Evolutionary conservation across 2,888 invertebrate genomes (phyloP), one percentile per base, ranked within the genome.

Genomic region (Hydropsyche betteni): DNA sequence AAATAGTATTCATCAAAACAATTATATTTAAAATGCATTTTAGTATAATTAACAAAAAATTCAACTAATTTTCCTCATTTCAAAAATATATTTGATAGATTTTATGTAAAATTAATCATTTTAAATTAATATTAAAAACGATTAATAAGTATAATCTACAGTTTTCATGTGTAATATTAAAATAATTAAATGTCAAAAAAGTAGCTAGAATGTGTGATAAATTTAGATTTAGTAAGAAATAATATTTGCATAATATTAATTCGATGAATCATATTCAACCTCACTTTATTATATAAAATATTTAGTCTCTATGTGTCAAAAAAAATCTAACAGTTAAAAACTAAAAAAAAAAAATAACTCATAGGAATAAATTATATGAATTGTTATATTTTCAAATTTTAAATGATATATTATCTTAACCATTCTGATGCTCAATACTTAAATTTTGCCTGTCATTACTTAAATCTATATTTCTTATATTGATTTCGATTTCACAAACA

Each of bases 141-240:
- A 76, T 78, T 69, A 75, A 76, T 61, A 68, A 76, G 74, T 78
- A 78, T 78, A 78, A 76, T 78, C 76, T 75, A 76, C 74, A 72
- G 70, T 78, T 75, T 78, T 75, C 75, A 78, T 78, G 77, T 76
- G 77, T 79, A 79, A 77, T 76, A 77, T 77, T 77, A 79, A 77
- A 55, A 68, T 72, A 76, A 77, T 68, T 79, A 74, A 77, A 77
- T 79, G 79, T 79, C 76, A 79, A 74, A 73, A 77, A 78, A 76
- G 68, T 79, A 79, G 79, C 78, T 79, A 79, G 79, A 79, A 79
- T 78, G 79, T 79, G 79, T 79, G 79, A 79, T 79, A 79, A 76
- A 75, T 74, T 73, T 77, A 79, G 79, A 69, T 38, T 74, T 79
- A 79, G 79, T 68, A 71, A 78, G 34, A 75, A 75, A 53, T 76